Percentiles rank a stretch among this genome's conserved stretches.
phyloP scores from a whole-genome alignment of 2,113 vertebrate genomes.

The Camelus dromedarius region DNA sequence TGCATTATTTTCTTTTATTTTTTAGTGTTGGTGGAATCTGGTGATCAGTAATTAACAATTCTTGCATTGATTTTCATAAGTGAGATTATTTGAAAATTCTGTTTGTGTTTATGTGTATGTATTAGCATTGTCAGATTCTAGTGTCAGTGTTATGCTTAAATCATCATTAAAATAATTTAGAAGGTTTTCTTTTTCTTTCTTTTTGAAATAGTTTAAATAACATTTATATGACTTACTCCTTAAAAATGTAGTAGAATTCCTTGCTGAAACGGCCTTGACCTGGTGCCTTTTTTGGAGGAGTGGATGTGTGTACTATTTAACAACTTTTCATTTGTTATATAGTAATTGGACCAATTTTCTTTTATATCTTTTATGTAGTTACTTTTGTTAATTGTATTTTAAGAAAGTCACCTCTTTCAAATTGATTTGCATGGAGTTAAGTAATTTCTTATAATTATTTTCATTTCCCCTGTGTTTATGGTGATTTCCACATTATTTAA shows the following conservation, averaged over 20 bases:
- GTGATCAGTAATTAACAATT: neutral
- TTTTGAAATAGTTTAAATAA: slow-evolving; percentile 9
- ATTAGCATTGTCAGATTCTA: neutral
- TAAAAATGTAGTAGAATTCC: slow-evolving; percentile 32
- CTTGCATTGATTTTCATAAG: neutral
- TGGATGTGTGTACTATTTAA: neutral
- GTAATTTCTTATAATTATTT: slow-evolving; percentile 29
- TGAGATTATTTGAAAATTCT: neutral
- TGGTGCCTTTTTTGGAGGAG: neutral
- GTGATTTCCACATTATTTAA: neutral
- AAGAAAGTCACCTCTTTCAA: neutral
- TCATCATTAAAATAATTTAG: neutral
- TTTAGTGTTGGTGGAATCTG: neutral
- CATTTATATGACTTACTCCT: neutral
- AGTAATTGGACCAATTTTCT: neutral
- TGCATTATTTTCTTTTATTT: neutral
- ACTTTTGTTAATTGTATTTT: slow-evolving; percentile 4
- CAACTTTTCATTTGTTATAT: neutral
- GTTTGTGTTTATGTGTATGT: neutral
- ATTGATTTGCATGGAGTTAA: slow-evolving; percentile 28
- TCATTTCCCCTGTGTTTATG: neutral
- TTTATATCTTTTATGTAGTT: neutral
- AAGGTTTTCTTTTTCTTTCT: neutral
- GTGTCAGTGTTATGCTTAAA: neutral
- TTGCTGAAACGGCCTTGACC: neutral